A percentile compares a stretch with the other conserved stretches of the same genome.
These are phyloP conservation scores for Encarsia formosa DNA, from an alignment of 2,888 invertebrate genomes.

Conservation along the genomic window DNA sequence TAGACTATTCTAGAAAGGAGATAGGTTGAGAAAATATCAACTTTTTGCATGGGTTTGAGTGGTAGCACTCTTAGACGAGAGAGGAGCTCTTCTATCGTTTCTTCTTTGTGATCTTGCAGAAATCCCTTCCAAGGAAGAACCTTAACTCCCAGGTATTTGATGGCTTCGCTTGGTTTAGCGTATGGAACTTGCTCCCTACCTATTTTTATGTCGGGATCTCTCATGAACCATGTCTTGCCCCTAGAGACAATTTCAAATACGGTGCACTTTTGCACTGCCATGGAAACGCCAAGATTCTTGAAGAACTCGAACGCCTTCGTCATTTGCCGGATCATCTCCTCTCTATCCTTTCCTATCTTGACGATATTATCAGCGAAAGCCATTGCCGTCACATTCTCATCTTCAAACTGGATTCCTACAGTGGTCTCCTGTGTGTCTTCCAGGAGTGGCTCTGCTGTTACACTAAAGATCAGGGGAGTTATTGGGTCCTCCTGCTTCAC, in stretches of 20 bases:
- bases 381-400: background rate
- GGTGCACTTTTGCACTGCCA: background rate
- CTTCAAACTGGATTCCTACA: background rate
- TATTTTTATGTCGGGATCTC: background rate
- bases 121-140: background rate
- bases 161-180: background rate
- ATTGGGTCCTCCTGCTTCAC: constrained; percentile 53
- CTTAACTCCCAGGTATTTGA: background rate
- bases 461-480: constrained; percentile 22
- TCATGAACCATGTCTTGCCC: background rate
- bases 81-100: background rate
- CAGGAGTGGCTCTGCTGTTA: background rate
- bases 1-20: background rate
- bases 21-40: background rate
- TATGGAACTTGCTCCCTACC: background rate
- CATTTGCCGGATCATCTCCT: background rate
- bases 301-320: background rate
- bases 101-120: background rate
- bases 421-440: background rate
- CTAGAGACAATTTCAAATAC: background rate
- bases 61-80: background rate
- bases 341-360: background rate
- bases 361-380: background rate
- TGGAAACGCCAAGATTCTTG: background rate
- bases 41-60: background rate